Percentiles rank a stretch among this genome's conserved stretches.
Conservation (phyloP, 53 echinoderm and acorn worm genomes). For the Luidia sarsii region DNA sequence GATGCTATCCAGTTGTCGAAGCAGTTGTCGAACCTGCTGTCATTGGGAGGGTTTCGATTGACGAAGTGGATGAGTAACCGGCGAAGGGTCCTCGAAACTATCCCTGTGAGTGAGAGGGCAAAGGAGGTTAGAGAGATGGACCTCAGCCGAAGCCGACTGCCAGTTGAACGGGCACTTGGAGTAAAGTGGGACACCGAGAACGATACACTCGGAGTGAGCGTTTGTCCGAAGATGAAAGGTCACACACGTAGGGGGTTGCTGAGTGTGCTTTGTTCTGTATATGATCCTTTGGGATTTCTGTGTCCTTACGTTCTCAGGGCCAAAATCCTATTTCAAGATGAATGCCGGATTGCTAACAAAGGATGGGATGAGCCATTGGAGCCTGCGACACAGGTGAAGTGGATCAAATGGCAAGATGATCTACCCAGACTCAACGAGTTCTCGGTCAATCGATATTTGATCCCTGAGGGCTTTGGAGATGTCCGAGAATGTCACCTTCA, state of each 20-base stretch:
- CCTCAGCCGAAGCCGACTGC: conserved; percentile 27
- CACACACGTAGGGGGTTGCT: conserved; percentile 12
- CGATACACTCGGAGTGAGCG: conserved; percentile 3
- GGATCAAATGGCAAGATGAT: not conserved
- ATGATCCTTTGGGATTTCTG: conserved; percentile 27
- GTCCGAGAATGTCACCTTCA: not conserved
- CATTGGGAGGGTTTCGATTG: conserved; percentile 41
- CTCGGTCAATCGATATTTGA: not conserved
- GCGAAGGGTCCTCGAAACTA: conserved; percentile 21
- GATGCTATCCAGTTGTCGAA: no score
- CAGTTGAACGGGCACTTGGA: conserved; percentile 36
- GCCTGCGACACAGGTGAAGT: not conserved
- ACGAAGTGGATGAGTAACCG: conserved; percentile 57
- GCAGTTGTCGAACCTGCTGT: conserved; percentile 10
- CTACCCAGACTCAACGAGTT: conserved; percentile 4
- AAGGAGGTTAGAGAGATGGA: conserved; percentile 49
- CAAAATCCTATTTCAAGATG: conserved; percentile 22
- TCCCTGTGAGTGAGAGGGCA: conserved; percentile 32
- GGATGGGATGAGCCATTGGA: conserved; percentile 27
- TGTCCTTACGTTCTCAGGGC: conserved; percentile 9
- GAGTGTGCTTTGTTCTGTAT: conserved; percentile 8
- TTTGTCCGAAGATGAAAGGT: not conserved
- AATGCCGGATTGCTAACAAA: not conserved
- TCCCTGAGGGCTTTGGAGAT: conserved; percentile 17
- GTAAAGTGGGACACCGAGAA: conserved; percentile 10